Base-by-base conservation (phyloP, 2,113 vertebrate species). In the Pangasianodon hypophthalmus region DNA sequence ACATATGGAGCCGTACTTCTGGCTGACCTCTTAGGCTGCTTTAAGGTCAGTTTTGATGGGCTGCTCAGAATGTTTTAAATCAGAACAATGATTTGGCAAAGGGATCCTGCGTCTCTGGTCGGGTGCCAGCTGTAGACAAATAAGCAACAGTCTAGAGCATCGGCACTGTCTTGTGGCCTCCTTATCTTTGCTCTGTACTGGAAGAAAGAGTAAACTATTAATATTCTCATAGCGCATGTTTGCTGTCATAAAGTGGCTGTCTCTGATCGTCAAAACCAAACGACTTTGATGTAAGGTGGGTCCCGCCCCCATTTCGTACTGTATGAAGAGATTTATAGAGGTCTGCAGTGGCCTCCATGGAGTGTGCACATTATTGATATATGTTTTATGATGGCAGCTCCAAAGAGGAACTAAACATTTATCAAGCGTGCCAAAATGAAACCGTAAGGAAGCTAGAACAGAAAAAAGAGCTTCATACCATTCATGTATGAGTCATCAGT, bases 341-440 rank as follows among this genome's bases (percentile, higher is more conserved):
- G 82, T 84, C 82, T 46, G 56, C 82, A 60, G 82, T 62, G 82
- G 82, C 82, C 82, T 84, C 82, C 58, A 46, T 8, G 56, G 82
- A 29, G 82, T 8, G 82, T 84, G 56, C 82, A 62, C 54, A 29
- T 62, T 62, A 62, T 62, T 44, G 54, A 83, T 83, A 37, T 83
- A 60, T 84, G 44, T 60, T 60, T 62, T 84, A 84, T 84, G 37
- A 62, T 62, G 37, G 56, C 21, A 84, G 82, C 54, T 84, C 21
- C 21, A 44, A 62, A 56, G 56, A 60, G 56, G 82, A 84, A 60
- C 13, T 32, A 24, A 83, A 44, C 56, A 84, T 84, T 84, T 7
- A 60, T 84, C 82, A 84, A 19, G 54, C 37, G 52, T 19, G 1
- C 6, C 1, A 6, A 16, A 62, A 26, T 26, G 19, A 84, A 60